Evolutionary conservation across 2,888 invertebrate species (phyloP).

Genomic region (Nephrotoma flavescens): DNA sequence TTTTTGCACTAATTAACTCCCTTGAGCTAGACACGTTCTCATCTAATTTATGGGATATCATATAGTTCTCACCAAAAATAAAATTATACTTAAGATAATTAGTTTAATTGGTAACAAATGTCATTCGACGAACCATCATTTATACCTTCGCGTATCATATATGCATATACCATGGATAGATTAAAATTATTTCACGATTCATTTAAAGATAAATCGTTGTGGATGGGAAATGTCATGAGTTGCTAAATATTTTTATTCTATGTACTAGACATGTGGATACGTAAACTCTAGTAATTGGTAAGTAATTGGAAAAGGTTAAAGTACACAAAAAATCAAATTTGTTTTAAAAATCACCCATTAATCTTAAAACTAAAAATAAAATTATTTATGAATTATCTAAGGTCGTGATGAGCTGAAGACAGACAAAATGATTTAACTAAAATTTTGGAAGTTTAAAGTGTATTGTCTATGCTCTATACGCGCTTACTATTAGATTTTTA

Average conservation of each 20-base stretch:
- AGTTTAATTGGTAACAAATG: background rate
- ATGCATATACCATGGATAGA: background rate
- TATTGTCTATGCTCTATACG: background rate
- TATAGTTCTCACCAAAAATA: background rate
- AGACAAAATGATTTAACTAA: background rate
- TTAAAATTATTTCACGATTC: background rate
- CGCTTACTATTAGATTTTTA: background rate
- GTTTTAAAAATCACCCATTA: background rate
- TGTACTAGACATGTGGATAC: background rate
- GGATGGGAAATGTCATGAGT: background rate
- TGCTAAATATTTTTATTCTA: background rate
- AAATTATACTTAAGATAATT: background rate
- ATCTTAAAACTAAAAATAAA: background rate
- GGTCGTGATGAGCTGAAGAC: background rate
- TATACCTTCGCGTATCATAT: background rate
- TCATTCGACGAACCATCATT: background rate
- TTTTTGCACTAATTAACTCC: background rate
- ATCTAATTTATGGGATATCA: background rate
- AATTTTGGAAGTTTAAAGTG: background rate
- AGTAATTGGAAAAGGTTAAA: background rate
- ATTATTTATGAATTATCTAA: background rate
- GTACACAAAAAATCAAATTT: background rate
- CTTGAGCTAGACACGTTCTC: background rate
- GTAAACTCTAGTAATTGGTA: background rate
- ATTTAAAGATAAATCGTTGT: background rate